Percentiles rank a stretch among this genome's conserved stretches.
Conservation (phyloP, 2,113 vertebrate species). For the Rhinopomastus cyanomelas region DNA sequence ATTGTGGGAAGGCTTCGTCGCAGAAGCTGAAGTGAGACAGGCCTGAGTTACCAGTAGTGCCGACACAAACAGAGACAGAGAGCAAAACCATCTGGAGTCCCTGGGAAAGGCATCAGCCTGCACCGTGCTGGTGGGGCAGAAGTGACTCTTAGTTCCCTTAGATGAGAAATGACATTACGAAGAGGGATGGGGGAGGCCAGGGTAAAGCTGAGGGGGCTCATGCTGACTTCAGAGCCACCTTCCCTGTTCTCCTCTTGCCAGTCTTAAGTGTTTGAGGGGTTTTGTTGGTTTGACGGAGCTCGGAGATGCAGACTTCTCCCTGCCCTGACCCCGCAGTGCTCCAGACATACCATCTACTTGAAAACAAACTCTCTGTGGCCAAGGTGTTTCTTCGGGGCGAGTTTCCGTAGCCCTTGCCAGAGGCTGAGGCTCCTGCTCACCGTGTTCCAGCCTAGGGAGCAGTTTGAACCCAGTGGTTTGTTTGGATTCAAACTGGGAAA, state of each 20-base stretch:
- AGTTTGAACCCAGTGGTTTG: conserved; percentile 26
- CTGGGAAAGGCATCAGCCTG: background rate
- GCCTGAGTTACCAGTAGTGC: conserved; percentile 50
- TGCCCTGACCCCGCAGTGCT: background rate
- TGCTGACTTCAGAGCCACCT: background rate
- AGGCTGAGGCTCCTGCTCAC: background rate
- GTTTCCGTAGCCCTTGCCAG: background rate
- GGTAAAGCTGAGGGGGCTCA: background rate
- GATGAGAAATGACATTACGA: background rate
- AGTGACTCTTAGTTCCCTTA: conserved; percentile 8
- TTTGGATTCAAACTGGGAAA: conserved; percentile 31
- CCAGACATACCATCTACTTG: background rate
- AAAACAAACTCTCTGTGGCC: background rate
- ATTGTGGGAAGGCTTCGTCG: conserved; percentile 45
- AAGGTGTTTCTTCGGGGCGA: background rate
- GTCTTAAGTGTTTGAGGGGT: background rate
- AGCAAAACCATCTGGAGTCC: conserved; percentile 55
- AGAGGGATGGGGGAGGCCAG: background rate
- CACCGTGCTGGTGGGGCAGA: conserved; percentile 6
- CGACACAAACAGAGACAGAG: conserved; percentile 4
- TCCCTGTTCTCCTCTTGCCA: background rate
- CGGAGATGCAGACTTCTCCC: background rate
- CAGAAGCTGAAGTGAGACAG: conserved; percentile 15
- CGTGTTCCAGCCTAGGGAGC: background rate
- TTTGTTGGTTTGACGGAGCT: background rate